A percentile compares a stretch with the other conserved stretches of the same genome.
Evolutionary conservation across 2,888 invertebrate genomes (phyloP).

Genomic region (Malthinus seriepunctatus): DNA sequence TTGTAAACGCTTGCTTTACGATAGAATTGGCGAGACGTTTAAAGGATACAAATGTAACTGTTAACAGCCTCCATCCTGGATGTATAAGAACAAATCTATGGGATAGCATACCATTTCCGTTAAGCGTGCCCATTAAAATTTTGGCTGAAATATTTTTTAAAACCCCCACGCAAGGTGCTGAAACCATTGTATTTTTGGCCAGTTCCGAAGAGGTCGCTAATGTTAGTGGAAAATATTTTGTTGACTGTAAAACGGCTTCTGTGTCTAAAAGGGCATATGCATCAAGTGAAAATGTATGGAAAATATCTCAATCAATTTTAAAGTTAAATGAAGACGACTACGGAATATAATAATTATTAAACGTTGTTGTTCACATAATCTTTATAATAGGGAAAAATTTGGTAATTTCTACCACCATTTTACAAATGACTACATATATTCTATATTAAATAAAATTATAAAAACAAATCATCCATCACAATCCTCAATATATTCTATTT

Average conservation of each 20-base stretch:
- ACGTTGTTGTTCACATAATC: too few relatives aligned
- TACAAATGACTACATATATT: too few relatives aligned
- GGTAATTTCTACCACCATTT: too few relatives aligned
- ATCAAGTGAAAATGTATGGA: constrained; percentile 81
- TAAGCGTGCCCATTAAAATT: constrained; percentile 69
- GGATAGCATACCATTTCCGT: constrained; percentile 75
- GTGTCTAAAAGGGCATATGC: constrained; percentile 67
- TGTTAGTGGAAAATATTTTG: constrained; percentile 77
- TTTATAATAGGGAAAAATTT: too few relatives aligned
- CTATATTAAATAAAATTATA: too few relatives aligned
- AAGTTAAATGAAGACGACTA: constrained; percentile 72
- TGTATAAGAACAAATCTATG: constrained; percentile 52
- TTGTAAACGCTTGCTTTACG: constrained; percentile 48
- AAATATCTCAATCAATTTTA: constrained; percentile 74
- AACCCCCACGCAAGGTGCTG: constrained; percentile 75
- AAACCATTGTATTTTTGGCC: constrained; percentile 77
- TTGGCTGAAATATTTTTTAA: constrained; percentile 71
- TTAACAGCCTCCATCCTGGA: constrained; percentile 52
- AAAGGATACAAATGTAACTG: constrained; percentile 44
- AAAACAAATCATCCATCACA: too few relatives aligned
- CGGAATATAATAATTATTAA: constrained; percentile 67
- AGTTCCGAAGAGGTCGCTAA: constrained; percentile 73
- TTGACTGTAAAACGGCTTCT: constrained; percentile 72
- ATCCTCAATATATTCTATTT: too few relatives aligned
- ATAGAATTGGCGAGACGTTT: constrained; percentile 48